These are phyloP conservation scores for Zhengitettix transpicula DNA, from an alignment of 2,888 invertebrate species.

Conservation along the genomic window DNA sequence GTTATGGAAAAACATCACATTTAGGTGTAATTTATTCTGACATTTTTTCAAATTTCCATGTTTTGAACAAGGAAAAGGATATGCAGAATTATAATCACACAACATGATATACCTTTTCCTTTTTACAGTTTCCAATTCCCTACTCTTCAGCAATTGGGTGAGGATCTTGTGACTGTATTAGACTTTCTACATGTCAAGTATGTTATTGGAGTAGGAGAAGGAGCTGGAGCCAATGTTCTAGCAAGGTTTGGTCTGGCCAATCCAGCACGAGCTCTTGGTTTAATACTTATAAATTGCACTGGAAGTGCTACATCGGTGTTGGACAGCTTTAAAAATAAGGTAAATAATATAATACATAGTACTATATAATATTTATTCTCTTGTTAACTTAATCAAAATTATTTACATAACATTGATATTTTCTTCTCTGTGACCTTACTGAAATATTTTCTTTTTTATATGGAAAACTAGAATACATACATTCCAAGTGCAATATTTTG, in stretches of 20 bases:
- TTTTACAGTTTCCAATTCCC: slow-evolving; percentile 59
- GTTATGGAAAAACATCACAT: neutral
- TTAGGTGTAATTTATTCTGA: neutral
- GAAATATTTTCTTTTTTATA: no score
- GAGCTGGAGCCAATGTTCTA: slow-evolving; percentile 73
- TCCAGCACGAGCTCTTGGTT: slow-evolving; percentile 58
- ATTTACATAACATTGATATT: no score
- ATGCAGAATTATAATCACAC: neutral
- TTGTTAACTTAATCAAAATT: no score
- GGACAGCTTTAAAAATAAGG: slow-evolving; percentile 71
- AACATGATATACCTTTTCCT: neutral
- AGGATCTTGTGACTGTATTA: slow-evolving; percentile 62
- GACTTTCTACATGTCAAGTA: slow-evolving; percentile 70
- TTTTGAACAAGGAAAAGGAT: neutral
- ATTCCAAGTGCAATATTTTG: neutral
- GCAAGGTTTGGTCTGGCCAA: slow-evolving; percentile 72
- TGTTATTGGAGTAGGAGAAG: slow-evolving; percentile 73
- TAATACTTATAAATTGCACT: slow-evolving; percentile 74
- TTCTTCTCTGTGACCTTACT: neutral
- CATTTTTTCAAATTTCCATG: neutral
- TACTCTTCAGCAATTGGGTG: slow-evolving; percentile 62
- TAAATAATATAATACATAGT: slow-evolving; percentile 17
- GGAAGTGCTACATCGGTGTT: slow-evolving; percentile 72
- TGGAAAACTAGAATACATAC: neutral
- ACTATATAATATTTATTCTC: neutral